Percentiles rank a stretch among this genome's conserved stretches.
Evolutionary conservation across 2,113 vertebrate genomes (phyloP).

Genomic region (Pterocles orientalis): DNA sequence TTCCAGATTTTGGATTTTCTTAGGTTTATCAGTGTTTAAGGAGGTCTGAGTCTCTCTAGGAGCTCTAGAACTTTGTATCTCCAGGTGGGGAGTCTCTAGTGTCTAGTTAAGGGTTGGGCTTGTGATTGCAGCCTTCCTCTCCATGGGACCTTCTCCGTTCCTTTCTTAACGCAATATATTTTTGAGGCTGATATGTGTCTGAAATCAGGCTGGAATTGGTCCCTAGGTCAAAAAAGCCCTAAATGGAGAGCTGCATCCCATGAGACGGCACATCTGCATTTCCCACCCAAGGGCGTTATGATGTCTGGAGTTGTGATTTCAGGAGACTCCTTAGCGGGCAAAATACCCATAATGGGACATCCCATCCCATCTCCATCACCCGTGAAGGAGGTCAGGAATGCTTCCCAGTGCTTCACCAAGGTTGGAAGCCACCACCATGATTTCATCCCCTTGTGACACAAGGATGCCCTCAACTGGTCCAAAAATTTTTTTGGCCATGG

Average conservation of each 20-base stretch:
- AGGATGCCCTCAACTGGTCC: background rate
- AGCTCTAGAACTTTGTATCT: too few species aligned
- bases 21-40: background rate
- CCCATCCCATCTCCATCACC: background rate
- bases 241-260: background rate
- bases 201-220: background rate
- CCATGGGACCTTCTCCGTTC: background rate
- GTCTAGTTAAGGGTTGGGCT: background rate
- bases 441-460: background rate
- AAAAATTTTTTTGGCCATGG: background rate
- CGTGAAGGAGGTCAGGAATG: background rate
- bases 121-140: background rate
- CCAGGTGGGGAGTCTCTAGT: background rate
- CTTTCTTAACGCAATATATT: background rate
- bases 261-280: background rate
- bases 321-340: background rate
- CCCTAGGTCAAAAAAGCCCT: background rate
- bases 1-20: background rate
- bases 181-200: background rate
- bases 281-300: background rate
- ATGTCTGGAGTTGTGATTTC: background rate
- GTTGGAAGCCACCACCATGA: background rate
- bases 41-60: background rate
- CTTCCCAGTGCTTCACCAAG: accelerated
- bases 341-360: background rate